Base-by-base conservation (phyloP, 2,113 vertebrate genomes). In the Dasyurus viverrinus region DNA sequence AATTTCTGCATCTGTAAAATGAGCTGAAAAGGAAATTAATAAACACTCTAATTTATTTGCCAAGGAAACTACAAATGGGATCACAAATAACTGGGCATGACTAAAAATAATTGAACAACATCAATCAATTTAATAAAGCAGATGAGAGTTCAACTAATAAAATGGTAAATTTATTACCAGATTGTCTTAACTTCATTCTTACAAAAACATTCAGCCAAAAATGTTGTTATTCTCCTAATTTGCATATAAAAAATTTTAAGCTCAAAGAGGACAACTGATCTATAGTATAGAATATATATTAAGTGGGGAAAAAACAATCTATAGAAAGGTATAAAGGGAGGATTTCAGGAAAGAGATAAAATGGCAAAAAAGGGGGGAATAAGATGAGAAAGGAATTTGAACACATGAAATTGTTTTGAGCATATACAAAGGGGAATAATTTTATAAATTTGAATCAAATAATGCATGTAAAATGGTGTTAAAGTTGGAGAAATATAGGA, bases 251-350 rank as follows among this genome's bases (percentile, higher is more conserved):
- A 30, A 84, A 96, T 89, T 0, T 93, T n/a, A 92, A 54, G 54
- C 94, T 91, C 27, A 91, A 36, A 96, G 12, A 55, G 46, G 8
- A 89, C 91, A 94, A 93, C 53, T 92, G 92, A 95, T 92, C 11
- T 90, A 24, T 48, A 48, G 48, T 48, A 48, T 48, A 48, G 48
- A 48, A 48, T 48, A 6, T 8, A 48, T 48, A 48, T 48, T 48
- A 48, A 48, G 48, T 48, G 5, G 48, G 48, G 30, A n/a, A 68
- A 68, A 47, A 47, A 47, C 60, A 36, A n/a, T n/a, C 4, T 10
- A 19, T 19, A n/a, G 3, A 68, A 68, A 36, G 30, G 0, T 68
- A 60, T n/a, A 36, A 68, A n/a, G n/a, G 30, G 4, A 1, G 3
- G 36, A 68, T 36, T 68, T 36, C 55, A 60, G 57, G 24, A 55